These are phyloP conservation scores for Synanthedon tipuliformis DNA, from an alignment of 2,888 invertebrate genomes.

Conservation along the genomic window DNA sequence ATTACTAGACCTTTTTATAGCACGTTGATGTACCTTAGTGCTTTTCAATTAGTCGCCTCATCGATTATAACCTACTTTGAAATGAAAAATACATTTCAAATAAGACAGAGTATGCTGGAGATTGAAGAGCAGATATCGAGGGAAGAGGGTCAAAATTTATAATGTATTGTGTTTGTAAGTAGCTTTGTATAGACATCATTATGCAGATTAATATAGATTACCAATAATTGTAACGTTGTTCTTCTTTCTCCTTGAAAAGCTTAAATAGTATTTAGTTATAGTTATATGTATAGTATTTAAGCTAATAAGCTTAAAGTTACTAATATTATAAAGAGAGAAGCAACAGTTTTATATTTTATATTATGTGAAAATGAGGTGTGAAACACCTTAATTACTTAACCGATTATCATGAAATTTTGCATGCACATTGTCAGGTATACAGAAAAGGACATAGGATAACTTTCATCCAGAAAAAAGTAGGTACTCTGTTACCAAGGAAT, in stretches of 20 bases:
- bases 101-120: constrained; percentile 43
- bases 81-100: constrained; percentile 54
- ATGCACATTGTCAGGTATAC: too few species aligned
- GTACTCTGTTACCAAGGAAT: too few species aligned
- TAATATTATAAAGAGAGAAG: too few species aligned
- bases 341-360: too few species aligned
- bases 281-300: too few species aligned
- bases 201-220: not conserved
- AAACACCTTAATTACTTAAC: too few species aligned
- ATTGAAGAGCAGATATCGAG: constrained; percentile 31
- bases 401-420: too few species aligned
- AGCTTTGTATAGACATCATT: constrained; percentile 1
- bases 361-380: too few species aligned
- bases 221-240: constrained; percentile 1
- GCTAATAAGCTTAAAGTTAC: too few species aligned
- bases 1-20: constrained; percentile 66
- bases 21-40: constrained; percentile 51
- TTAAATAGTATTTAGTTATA: too few species aligned
- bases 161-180: constrained; percentile 1
- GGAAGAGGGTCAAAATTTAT: not conserved
- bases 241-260: not conserved
- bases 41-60: constrained; percentile 65
- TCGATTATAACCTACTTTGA: constrained; percentile 73
- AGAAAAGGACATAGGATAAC: too few species aligned
- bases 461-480: too few species aligned